Conservation (phyloP, 2,113 vertebrate species). For the Strigops habroptila region DNA sequence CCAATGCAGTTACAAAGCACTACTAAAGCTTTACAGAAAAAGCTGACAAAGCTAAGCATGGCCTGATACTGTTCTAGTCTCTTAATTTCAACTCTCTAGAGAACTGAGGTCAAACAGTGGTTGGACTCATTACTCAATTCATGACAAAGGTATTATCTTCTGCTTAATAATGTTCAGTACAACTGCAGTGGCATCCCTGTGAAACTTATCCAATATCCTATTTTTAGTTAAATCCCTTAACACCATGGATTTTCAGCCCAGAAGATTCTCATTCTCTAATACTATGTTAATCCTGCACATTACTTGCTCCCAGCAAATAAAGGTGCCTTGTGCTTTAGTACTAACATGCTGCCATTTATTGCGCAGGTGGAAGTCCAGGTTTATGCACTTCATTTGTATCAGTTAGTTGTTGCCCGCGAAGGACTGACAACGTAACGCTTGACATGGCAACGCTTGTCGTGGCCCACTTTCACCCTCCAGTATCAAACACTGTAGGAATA, state of each 20-base stretch:
- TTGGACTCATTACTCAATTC: background rate
- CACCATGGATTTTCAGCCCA: constrained; percentile 19
- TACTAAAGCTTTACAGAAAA: background rate
- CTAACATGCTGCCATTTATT: background rate
- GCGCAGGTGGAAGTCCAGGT: background rate
- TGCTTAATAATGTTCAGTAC: constrained; percentile 17
- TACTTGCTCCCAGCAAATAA: background rate
- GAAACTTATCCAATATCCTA: constrained; percentile 14
- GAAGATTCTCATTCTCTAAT: constrained; percentile 39
- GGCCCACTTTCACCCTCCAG: background rate
- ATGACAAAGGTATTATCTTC: background rate
- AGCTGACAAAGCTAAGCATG: background rate
- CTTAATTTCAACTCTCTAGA: background rate
- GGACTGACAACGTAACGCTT: background rate
- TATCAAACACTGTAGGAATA: background rate
- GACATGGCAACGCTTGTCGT: background rate
- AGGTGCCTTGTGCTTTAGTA: background rate
- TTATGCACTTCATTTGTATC: background rate
- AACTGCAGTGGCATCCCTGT: background rate
- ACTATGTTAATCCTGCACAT: constrained; percentile 3
- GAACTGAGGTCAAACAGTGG: background rate
- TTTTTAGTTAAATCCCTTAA: constrained; percentile 59
- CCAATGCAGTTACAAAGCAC: background rate
- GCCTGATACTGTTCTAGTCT: background rate
- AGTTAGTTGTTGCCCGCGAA: background rate